Percentiles rank a stretch among this genome's conserved stretches.
These are phyloP conservation scores for Triplophysa dalaica DNA, from an alignment of 2,113 vertebrate genomes.

Conservation along the genomic window DNA sequence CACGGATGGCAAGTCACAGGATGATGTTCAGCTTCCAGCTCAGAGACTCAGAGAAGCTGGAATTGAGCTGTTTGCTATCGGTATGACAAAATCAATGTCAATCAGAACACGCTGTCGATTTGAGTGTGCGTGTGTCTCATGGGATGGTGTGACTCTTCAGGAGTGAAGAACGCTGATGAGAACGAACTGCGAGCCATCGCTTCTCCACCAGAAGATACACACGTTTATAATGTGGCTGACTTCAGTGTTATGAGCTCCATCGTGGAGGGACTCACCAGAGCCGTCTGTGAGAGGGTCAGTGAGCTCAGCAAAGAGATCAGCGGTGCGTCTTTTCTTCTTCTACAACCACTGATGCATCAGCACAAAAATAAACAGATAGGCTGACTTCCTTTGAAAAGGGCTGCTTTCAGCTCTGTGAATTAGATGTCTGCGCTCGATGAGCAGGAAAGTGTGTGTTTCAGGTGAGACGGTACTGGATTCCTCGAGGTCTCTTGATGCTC, in stretches of 20 bases:
- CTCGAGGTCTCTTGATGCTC: slow-evolving; percentile 64
- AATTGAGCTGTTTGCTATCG: slow-evolving; percentile 97
- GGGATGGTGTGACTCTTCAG: slow-evolving; percentile 64
- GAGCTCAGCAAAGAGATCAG: slow-evolving; percentile 79
- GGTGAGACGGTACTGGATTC: slow-evolving; percentile 62
- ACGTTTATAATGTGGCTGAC: slow-evolving; percentile 94
- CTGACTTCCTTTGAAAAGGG: too few species aligned
- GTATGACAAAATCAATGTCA: slow-evolving; percentile 64
- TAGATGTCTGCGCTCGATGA: too few species aligned
- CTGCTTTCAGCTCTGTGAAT: too few species aligned
- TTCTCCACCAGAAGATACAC: slow-evolving; percentile 87
- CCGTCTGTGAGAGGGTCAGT: slow-evolving; percentile 87
- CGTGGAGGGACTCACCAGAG: slow-evolving; percentile 87
- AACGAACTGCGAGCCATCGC: slow-evolving; percentile 91
- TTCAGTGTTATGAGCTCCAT: slow-evolving; percentile 94
- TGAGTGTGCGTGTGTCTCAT: neutral
- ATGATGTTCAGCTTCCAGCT: slow-evolving; percentile 89
- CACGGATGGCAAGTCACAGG: slow-evolving; percentile 97
- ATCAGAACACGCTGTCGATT: neutral
- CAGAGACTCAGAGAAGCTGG: slow-evolving; percentile 86
- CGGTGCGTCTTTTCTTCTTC: slow-evolving; percentile 57
- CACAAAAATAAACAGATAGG: too few species aligned
- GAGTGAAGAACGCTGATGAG: slow-evolving; percentile 95
- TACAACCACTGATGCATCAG: neutral
- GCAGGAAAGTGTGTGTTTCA: slow-evolving; percentile 50